Conservation (phyloP, 2,888 invertebrate species). For the Caradrina clavipalpis region DNA sequence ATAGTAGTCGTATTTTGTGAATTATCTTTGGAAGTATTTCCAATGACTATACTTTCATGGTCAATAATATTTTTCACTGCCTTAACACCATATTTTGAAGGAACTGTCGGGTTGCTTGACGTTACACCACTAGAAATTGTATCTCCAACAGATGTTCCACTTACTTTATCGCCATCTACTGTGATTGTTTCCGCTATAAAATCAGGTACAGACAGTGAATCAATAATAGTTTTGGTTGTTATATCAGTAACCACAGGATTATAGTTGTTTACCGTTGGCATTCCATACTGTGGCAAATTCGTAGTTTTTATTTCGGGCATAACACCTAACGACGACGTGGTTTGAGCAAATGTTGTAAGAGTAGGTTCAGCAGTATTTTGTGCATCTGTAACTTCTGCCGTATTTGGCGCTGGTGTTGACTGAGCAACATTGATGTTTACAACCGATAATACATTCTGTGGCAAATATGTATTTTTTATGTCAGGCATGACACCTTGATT, state of each 20-base stretch:
- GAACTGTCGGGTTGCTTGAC: neutral
- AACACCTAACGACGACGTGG: neutral
- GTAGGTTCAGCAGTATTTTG: neutral
- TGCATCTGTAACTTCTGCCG: neutral
- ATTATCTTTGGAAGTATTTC: constrained; percentile 4
- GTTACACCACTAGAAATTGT: neutral
- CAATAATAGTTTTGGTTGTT: constrained; percentile 22
- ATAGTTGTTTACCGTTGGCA: constrained; percentile 2
- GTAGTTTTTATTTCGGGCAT: neutral
- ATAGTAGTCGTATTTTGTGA: neutral
- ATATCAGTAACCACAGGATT: neutral
- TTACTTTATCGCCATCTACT: constrained; percentile 12
- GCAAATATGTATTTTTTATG: no score
- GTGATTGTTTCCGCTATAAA: constrained; percentile 40
- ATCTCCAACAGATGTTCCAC: neutral
- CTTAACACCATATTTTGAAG: neutral
- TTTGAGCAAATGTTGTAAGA: neutral
- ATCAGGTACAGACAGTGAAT: constrained; percentile 17
- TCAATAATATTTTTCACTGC: constrained; percentile 23
- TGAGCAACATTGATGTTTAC: neutral
- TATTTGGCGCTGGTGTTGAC: neutral
- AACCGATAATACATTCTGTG: neutral
- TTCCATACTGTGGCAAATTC: neutral
- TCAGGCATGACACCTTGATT: neutral
- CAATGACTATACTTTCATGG: constrained; percentile 22